A percentile compares a stretch with the other conserved stretches of the same genome.
phyloP scores from a whole-genome alignment of 2,797 vertebrate species.

The Todus mexicanus region DNA sequence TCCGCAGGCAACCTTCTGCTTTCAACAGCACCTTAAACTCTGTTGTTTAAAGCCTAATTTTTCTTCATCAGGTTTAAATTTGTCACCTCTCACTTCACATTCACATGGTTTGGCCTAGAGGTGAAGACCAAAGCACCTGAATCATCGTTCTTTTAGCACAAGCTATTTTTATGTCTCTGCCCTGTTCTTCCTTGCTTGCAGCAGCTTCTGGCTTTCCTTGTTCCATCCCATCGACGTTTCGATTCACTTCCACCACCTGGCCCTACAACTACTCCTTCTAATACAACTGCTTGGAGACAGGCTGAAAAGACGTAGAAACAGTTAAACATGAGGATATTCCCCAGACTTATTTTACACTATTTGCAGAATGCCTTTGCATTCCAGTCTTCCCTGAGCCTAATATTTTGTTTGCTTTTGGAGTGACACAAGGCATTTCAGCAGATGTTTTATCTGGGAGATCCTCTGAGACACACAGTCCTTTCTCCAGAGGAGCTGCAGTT shows the following conservation, averaged over 20 bases:
- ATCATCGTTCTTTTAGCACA: not conserved
- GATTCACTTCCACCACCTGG: not conserved
- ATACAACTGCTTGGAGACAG: not conserved
- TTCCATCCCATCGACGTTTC: not conserved
- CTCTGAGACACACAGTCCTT: conserved; percentile 29
- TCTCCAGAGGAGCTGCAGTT: conserved; percentile 38
- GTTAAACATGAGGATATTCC: not conserved
- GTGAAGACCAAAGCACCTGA: not conserved
- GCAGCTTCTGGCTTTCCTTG: not conserved
- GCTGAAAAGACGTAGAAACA: not conserved
- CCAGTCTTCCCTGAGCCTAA: conserved; percentile 24
- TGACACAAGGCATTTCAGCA: conserved; percentile 26
- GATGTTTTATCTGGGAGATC: conserved; percentile 57
- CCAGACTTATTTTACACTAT: conserved; percentile 33
- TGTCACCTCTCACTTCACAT: not conserved
- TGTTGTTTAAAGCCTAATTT: not conserved
- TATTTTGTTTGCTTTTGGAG: conserved; percentile 63
- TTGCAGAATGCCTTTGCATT: not conserved
- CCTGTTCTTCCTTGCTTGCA: not conserved
- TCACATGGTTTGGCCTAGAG: not conserved
- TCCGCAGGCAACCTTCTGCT: not conserved
- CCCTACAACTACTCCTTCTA: not conserved
- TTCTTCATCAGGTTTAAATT: not conserved
- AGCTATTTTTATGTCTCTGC: not conserved
- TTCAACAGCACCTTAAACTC: not conserved